A percentile compares a stretch with the other conserved stretches of the same genome.
phyloP scores from a whole-genome alignment of 2,888 invertebrate genomes.

The Limnephilus marmoratus region DNA sequence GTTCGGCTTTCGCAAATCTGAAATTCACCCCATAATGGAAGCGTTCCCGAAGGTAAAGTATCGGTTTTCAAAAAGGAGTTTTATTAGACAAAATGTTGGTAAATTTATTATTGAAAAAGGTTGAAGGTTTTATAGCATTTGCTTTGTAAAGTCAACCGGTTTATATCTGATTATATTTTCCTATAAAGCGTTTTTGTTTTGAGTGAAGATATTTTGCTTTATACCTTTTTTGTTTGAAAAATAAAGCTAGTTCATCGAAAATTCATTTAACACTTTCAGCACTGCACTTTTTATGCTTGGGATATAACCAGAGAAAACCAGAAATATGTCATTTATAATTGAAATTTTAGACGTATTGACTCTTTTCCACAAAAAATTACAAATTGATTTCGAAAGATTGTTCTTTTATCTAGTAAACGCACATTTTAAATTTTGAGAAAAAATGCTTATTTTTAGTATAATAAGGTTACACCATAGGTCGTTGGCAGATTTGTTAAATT shows the following conservation, averaged over 20 bases:
- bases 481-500: no score
- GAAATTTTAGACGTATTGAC: no score
- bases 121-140: background rate
- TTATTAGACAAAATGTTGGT: constrained; percentile 19
- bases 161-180: background rate
- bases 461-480: no score
- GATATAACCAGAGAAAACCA: no score
- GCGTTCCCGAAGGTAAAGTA: constrained; percentile 20
- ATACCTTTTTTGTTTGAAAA: no score
- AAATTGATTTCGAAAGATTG: no score
- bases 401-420: no score
- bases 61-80: constrained; percentile 34
- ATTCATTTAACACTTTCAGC: background rate
- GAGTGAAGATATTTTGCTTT: background rate
- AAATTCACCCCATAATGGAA: constrained; percentile 31
- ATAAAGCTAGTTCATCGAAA: background rate
- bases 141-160: background rate
- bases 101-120: background rate
- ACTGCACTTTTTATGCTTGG: no score
- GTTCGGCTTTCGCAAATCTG: constrained; percentile 26
- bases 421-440: no score
- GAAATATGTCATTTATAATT: no score
- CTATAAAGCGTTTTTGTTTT: background rate
- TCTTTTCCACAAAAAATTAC: no score
- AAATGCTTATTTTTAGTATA: no score